Base-by-base conservation (phyloP, 2,888 invertebrate genomes). In the Rhagonycha lutea region DNA sequence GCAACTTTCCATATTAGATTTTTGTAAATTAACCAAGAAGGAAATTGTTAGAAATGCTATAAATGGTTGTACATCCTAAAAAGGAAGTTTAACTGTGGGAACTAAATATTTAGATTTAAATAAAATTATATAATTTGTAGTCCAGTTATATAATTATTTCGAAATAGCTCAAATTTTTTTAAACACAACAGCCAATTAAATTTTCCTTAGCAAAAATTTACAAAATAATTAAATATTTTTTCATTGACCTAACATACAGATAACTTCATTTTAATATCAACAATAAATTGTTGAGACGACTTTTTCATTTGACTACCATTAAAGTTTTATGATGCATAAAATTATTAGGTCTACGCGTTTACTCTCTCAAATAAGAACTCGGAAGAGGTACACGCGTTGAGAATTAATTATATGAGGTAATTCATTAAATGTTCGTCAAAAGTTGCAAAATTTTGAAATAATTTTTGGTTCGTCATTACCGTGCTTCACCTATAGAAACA, bases 21-120 rank as follows among this genome's bases (percentile, higher is more conserved):
- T 65, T 65, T 65, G 63, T 65, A 65, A 65, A 65, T 65, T 65
- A 65, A 65, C 63, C 63, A 18, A 65, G 63, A 65, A 65, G 63
- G 24, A 65, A 65, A 65, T 65, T 65, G 63, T 65, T 26, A 65
- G 63, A 23, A 63, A 65, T 65, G 26, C 63, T 26, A 26, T 65
- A 65, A 65, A 65, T 65, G 63, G 63, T 65, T 23, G n/a, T 65
- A 26, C 63, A 24, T 65, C 26, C 26, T 65, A 24, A 65, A 65
- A 65, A 65, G 63, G 63, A 65, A 24, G 23, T 65, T 65, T 24
- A 65, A 65, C 26, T 65, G 63, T 65, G 63, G 18, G 63, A 65
- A 65, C 63, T 65, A 65, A 23, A 65, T 24, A 24, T 65, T 65
- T 65, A 23, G n/a, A 65, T 65, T 65, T 65, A 65, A 65, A 65